phyloP scores from a whole-genome alignment of 2,113 vertebrate species.

The Chelonoidis abingdonii region DNA sequence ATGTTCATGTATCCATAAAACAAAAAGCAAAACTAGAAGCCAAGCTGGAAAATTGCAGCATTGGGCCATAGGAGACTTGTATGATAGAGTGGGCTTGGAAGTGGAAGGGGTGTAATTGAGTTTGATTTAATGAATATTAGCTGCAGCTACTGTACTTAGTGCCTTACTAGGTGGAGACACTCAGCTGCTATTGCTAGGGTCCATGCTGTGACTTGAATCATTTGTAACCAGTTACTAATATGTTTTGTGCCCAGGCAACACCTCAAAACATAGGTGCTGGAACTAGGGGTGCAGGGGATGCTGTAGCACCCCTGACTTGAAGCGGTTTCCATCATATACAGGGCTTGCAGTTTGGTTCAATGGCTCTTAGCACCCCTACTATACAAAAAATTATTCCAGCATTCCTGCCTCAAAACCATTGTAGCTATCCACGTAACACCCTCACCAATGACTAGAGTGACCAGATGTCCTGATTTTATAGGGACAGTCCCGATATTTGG shows the following conservation, averaged over 20 bases:
- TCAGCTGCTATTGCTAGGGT: rapidly evolving
- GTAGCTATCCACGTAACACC: background rate
- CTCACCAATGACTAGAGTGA: background rate
- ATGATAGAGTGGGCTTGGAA: too few species aligned
- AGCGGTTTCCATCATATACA: too few species aligned
- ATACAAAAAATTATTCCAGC: too few species aligned
- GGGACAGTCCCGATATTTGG: too few species aligned
- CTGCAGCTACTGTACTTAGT: rapidly evolving
- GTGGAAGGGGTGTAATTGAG: background rate
- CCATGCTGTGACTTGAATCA: background rate
- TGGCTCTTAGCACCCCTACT: too few species aligned
- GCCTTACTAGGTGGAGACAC: background rate
- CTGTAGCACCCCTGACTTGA: too few species aligned
- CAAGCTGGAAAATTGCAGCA: rapidly evolving
- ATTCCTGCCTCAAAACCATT: background rate
- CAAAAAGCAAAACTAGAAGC: background rate
- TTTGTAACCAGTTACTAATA: background rate
- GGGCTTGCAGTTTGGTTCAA: too few species aligned
- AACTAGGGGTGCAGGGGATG: too few species aligned
- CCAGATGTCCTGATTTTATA: too few species aligned
- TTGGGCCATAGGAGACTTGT: rapidly evolving
- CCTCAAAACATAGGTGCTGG: background rate
- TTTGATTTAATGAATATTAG: background rate
- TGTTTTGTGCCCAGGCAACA: background rate
- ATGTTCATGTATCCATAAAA: rapidly evolving